Evolutionary conservation across 1,140 invertebrate species (phyloP), one percentile per base, ranked within the genome.

Genomic region (Drosophila pallidifrons): DNA sequence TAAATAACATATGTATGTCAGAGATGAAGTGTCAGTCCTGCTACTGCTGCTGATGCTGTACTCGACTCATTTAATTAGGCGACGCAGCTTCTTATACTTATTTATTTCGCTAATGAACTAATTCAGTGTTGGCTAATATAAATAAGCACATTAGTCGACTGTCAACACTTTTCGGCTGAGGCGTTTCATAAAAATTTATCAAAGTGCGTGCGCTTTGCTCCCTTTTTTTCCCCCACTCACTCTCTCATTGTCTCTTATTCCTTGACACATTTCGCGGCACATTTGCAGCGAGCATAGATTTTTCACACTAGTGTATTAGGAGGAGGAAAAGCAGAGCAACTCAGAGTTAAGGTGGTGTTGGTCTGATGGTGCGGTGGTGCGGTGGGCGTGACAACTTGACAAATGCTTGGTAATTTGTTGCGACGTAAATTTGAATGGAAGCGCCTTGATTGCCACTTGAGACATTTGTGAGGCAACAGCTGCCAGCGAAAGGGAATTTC

Each of bases 371-470:
- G 38, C 1, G 41, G 38, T n/a, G 45, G 58, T 35, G 51, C n/a
- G 13, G 25, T 45, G 67, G 66, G 69, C 67, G 75, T 81, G 81
- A 75, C 73, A 80, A 77, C 46, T 87, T 91, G 89, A 91, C 88
- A 91, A 91, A 91, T 91, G 89, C 83, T 85, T 66, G 79, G 89
- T 91, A 91, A 91, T 91, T 91, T 91, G 89, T 91, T 91, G 89
- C 81, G 88, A 91, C 89, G 88, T 85, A 91, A 91, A 91, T 91
- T 91, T 91, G 88, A 91, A 91, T 91, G 89, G 85, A 91, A 91
- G 81, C 82, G 89, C 88, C 88, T 91, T 91, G 89, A 91, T 91
- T 91, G 89, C 89, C 88, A 91, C 89, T 91, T 88, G 89, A 91
- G 88, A 91, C 88, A 91, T 91, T 91, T 91, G 85, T 89, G 85